Base-by-base conservation (phyloP, 1,140 invertebrate genomes). In the Oryctes rhinoceros region DNA sequence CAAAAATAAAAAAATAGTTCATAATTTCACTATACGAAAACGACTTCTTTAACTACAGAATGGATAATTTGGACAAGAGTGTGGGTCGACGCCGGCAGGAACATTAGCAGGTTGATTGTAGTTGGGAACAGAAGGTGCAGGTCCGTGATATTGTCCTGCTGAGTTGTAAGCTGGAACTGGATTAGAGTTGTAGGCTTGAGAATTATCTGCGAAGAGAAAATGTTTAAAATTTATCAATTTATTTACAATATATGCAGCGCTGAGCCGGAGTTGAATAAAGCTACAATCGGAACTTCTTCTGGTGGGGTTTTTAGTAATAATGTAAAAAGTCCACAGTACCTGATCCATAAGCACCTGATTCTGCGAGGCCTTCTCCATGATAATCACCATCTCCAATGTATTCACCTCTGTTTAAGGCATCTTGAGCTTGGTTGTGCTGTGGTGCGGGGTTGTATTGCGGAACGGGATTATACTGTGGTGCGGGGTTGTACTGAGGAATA, bases 21-120 rank as follows among this genome's bases (percentile, higher is more conserved):
- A 18, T 35, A 30, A 67, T 67, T 67, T 24, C 18, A 67, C 65
- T 67, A 67, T 24, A 44, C 7, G 18, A 67, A 67, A 10, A 67
- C 7, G 30, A 67, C 11, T 24, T 67, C 7, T 11, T 78, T 88
- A 90, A 85, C 86, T 88, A 84, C 90, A 91, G 89, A 89, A 91
- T 4, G 91, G 90, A 86, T 91, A 91, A 88, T 91, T 91, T 80
- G 90, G 90, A 86, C 90, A 91, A 48, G 87, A 85, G 4, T 89
- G 88, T 5, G 90, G 86, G 80, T 88, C 88, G 80, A 90, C 88
- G 82, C 89, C 89, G 65, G 90, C 90, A 3, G 90, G 90, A 82
- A 90, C 89, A 81, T 87, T 86, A 76, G 82, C 62, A 37, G 77
- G 80, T 78, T 86, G 88, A 78, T 39, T 48, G 47, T 77, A 80